A percentile compares a stretch with the other conserved stretches of the same genome.
Conservation (phyloP, 2,888 invertebrate species). For the Leucophora obtusa region DNA sequence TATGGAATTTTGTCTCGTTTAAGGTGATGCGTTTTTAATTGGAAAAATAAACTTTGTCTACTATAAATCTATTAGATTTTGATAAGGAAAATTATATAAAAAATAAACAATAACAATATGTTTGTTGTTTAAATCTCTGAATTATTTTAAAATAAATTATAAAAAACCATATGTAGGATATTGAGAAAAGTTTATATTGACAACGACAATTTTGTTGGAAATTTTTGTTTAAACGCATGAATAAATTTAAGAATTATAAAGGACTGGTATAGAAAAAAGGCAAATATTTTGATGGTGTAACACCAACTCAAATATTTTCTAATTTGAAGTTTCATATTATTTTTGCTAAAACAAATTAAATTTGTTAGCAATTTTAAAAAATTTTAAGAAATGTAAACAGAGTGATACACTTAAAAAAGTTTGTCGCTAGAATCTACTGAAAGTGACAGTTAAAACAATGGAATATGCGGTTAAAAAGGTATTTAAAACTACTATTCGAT, state of each 20-base stretch:
- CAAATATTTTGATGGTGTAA: no score
- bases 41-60: constrained; percentile 63
- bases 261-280: no score
- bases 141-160: constrained; percentile 38
- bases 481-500: no score
- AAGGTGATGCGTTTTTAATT: constrained; percentile 65
- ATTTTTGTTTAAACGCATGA: background rate
- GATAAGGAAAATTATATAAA: constrained; percentile 6
- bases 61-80: constrained; percentile 57
- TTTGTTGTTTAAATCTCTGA: constrained; percentile 31
- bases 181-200: background rate
- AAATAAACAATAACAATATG: constrained; percentile 23
- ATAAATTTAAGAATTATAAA: background rate
- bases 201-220: background rate
- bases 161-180: background rate
- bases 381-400: no score
- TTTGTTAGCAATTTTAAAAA: no score
- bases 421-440: no score
- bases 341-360: no score
- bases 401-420: no score
- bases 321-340: no score
- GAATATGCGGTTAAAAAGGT: no score
- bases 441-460: no score
- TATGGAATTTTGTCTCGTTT: constrained; percentile 58
- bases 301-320: no score